phyloP scores from a whole-genome alignment of 2,797 vertebrate species.

The Sandelia bainsii region DNA sequence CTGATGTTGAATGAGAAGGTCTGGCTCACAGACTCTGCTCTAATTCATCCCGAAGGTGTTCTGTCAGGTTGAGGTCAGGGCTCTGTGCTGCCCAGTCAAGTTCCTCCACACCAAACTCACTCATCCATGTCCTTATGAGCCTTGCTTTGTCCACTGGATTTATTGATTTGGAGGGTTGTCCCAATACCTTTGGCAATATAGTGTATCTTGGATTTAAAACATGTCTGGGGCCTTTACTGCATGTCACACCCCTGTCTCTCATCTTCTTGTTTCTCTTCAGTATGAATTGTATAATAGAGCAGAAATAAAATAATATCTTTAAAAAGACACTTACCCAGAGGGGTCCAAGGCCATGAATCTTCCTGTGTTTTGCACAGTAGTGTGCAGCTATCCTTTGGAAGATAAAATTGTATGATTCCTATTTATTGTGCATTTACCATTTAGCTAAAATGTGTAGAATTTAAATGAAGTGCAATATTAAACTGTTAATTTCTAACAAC shows the following conservation, averaged over 20 bases:
- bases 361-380: background rate
- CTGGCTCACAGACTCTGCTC: too few relatives aligned
- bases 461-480: background rate
- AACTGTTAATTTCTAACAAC: background rate
- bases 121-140: too few relatives aligned
- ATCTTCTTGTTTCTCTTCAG: constrained; percentile 15
- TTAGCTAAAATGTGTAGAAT: background rate
- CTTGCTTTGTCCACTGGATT: too few relatives aligned
- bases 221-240: constrained; percentile 37
- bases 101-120: too few relatives aligned
- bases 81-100: too few relatives aligned
- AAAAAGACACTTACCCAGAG: constrained; percentile 48
- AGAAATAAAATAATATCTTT: constrained; percentile 49
- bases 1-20: too few relatives aligned
- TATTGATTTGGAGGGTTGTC: too few relatives aligned
- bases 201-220: constrained; percentile 40
- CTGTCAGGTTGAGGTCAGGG: too few relatives aligned
- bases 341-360: constrained; percentile 32
- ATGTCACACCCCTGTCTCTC: constrained; percentile 22
- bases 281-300: constrained; percentile 46
- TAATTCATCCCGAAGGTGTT: too few relatives aligned
- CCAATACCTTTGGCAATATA: too few relatives aligned
- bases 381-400: constrained; percentile 11
- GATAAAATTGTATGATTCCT: background rate
- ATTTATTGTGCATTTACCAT: background rate